Evolutionary conservation across 2,888 invertebrate genomes (phyloP), one percentile per base, ranked within the genome.

Genomic region (Harpalus rubripes): DNA sequence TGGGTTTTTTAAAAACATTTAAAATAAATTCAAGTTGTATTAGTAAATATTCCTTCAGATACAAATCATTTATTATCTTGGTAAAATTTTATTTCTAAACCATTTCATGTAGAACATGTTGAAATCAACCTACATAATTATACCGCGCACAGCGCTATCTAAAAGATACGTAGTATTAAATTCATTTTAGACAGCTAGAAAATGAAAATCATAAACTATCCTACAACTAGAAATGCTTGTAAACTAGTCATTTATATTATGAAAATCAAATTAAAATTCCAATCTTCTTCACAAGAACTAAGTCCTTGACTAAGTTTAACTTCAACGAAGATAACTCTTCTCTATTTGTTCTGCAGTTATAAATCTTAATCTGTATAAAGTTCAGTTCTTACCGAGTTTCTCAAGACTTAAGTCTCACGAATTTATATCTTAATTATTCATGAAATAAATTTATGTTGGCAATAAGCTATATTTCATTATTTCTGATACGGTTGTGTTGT

Each of bases 351-450:
- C 76, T 52, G 41, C 8, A 22, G 44, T 16, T 16, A 76, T 76
- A 76, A 76, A 76, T 76, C 76, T 76, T 52, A 5, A 1, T 32
- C 74, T 44, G 52, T 44, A 44, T 72, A 65, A 26, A 15, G n/a
- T 39, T 39, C 68, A 68, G 26, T 18, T 32, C 32, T 32, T 8
- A 41, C 68, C 39, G 76, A 44, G 52, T 18, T 26, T 58, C 39
- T 83, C 59, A 83, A 18, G 59, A 22, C 39, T 82, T 39, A 83
- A 18, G 59, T 22, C 56, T 78, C 82, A 82, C 82, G 82, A 74
- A 83, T 83, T 83, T 83, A 59, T 83, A 74, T 74, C 82, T 83
- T 83, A 83, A 74, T 74, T 83, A 83, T 83, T 72, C 82, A 83
- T 41, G 82, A n/a, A 58, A 74, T 39, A 59, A 32, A 83, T 74